phyloP scores from a whole-genome alignment of 2,113 vertebrate species.

The Cervus canadensis region DNA sequence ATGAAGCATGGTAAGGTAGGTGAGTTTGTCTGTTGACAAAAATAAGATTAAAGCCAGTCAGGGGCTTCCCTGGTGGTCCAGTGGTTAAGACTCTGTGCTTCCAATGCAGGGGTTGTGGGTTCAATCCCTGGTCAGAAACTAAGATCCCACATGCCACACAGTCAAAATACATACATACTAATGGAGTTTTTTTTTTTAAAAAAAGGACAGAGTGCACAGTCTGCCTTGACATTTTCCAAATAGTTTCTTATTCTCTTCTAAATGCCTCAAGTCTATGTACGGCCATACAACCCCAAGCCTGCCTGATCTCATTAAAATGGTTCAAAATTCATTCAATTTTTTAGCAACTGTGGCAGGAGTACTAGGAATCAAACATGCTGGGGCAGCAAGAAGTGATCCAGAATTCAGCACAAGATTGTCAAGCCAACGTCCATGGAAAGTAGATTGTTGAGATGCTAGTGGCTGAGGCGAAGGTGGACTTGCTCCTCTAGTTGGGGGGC shows the following conservation, averaged over 20 bases:
- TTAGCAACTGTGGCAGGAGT: background rate
- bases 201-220: background rate
- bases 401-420: background rate
- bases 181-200: background rate
- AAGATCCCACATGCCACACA: background rate
- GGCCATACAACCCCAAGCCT: background rate
- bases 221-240: background rate
- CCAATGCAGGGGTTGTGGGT: background rate
- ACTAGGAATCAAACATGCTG: fast-evolving
- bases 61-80: background rate
- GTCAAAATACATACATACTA: background rate
- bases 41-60: background rate
- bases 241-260: background rate
- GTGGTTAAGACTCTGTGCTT: background rate
- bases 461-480: background rate
- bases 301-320: background rate
- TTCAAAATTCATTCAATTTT: background rate
- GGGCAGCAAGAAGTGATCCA: background rate
- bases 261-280: fast-evolving
- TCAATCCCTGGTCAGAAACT: too few relatives aligned
- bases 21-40: background rate
- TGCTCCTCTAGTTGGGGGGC: fast-evolving
- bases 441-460: fast-evolving
- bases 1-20: background rate
- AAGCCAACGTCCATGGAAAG: fast-evolving